Conservation (phyloP, 2,888 invertebrate species). For the Schizaphis graminum region DNA sequence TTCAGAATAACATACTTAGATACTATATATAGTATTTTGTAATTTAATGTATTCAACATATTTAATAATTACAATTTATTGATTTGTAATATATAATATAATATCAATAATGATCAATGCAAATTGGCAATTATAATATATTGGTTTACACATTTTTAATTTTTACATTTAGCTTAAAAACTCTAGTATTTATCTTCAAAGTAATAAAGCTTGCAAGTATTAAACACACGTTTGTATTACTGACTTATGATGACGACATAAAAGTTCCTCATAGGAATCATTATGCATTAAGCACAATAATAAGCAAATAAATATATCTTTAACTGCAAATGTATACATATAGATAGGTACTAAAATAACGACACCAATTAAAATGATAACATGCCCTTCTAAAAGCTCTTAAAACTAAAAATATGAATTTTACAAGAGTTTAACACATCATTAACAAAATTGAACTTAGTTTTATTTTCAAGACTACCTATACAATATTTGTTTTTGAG, state of each 20-base stretch:
- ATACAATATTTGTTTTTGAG: not conserved
- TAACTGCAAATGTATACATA: not conserved
- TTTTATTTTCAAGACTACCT: not conserved
- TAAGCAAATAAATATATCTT: constrained; percentile 34
- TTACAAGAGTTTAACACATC: constrained; percentile 17
- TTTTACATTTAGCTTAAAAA: not conserved
- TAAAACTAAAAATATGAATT: constrained; percentile 1
- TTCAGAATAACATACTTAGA: not conserved
- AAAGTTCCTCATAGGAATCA: not conserved
- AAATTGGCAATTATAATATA: not conserved
- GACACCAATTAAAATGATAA: constrained; percentile 25
- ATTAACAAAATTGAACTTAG: not conserved
- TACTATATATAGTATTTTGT: not conserved
- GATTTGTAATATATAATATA: not conserved
- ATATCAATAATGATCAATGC: not conserved
- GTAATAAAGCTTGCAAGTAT: not conserved
- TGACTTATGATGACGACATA: not conserved
- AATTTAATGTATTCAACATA: not conserved
- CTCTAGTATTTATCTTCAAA: not conserved
- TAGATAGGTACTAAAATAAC: not conserved
- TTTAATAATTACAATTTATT: not conserved
- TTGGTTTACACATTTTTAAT: not conserved
- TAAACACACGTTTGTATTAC: not conserved
- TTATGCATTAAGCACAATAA: not conserved
- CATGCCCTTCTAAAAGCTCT: constrained; percentile 32